Evolutionary conservation across 2,888 invertebrate genomes (phyloP).

Genomic region (Parnassius smintheus): DNA sequence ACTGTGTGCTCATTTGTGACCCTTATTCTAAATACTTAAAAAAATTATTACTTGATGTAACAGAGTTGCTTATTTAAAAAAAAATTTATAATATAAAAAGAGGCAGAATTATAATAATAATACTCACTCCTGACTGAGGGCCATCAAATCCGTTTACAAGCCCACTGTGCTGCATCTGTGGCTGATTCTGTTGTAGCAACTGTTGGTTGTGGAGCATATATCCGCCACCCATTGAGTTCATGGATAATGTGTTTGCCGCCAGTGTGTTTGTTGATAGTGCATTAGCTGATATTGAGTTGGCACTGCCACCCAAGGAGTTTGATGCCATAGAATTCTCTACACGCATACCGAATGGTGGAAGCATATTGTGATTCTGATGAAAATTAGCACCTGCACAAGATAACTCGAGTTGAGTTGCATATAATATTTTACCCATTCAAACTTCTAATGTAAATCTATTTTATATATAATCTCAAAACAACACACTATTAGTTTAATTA

Average conservation of each 20-base stretch:
- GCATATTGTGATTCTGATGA: constrained; percentile 72
- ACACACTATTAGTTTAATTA: too few species aligned
- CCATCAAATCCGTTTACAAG: constrained; percentile 68
- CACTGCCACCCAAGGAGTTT: constrained; percentile 43
- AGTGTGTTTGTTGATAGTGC: constrained; percentile 33
- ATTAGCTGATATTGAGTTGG: constrained; percentile 38
- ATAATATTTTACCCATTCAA: too few species aligned
- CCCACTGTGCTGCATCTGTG: constrained; percentile 49
- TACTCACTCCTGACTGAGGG: constrained; percentile 60
- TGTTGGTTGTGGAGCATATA: constrained; percentile 64
- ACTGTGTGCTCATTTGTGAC: too few species aligned
- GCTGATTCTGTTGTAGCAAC: constrained; percentile 49
- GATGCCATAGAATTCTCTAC: constrained; percentile 57
- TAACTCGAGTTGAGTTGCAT: constrained; percentile 7
- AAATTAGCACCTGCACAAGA: constrained; percentile 73
- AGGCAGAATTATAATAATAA: not conserved
- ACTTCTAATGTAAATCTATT: too few species aligned
- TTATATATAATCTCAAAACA: too few species aligned
- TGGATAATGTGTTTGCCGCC: constrained; percentile 23
- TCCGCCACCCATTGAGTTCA: constrained; percentile 38
- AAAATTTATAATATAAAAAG: not conserved
- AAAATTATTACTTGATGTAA: too few species aligned
- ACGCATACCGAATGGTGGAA: constrained; percentile 78
- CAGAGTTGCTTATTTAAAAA: too few species aligned
- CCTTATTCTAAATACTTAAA: too few species aligned